Evolutionary conservation across 2,113 vertebrate genomes (phyloP).

Genomic region (Pseudolaguvia tuberculata): DNA sequence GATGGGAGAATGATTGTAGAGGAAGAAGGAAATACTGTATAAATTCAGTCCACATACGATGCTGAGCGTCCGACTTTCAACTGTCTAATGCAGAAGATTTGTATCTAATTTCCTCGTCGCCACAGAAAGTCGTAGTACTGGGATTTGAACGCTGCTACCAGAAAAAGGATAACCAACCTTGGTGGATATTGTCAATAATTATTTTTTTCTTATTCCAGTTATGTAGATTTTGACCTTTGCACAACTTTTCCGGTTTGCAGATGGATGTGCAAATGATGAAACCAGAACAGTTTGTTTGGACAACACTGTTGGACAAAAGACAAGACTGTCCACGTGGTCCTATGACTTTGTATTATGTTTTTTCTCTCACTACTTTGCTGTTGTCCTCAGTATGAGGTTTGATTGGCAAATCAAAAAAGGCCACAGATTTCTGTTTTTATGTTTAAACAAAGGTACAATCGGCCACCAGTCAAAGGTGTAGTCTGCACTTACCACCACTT

Average conservation of each 20-base stretch:
- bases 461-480: not conserved
- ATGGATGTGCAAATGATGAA: not conserved
- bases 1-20: slow-evolving; percentile 14
- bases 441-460: not conserved
- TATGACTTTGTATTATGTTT: not conserved
- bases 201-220: not conserved
- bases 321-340: not conserved
- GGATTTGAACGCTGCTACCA: not conserved
- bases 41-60: slow-evolving; percentile 19
- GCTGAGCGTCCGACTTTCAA: not conserved
- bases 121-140: not conserved
- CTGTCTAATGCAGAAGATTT: not conserved
- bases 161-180: not conserved
- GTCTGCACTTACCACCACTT: slow-evolving; percentile 4
- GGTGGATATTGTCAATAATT: not conserved
- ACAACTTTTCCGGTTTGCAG: not conserved
- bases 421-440: not conserved
- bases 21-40: slow-evolving; percentile 45
- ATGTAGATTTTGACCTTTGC: not conserved
- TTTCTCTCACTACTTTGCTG: slow-evolving; percentile 3
- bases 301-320: not conserved
- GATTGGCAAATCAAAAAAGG: not conserved
- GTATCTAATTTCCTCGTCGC: not conserved
- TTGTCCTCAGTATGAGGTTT: not conserved
- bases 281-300: not conserved